These are phyloP conservation scores for Lordiphosa collinella DNA, from an alignment of 1,140 invertebrate species.

Conservation along the genomic window DNA sequence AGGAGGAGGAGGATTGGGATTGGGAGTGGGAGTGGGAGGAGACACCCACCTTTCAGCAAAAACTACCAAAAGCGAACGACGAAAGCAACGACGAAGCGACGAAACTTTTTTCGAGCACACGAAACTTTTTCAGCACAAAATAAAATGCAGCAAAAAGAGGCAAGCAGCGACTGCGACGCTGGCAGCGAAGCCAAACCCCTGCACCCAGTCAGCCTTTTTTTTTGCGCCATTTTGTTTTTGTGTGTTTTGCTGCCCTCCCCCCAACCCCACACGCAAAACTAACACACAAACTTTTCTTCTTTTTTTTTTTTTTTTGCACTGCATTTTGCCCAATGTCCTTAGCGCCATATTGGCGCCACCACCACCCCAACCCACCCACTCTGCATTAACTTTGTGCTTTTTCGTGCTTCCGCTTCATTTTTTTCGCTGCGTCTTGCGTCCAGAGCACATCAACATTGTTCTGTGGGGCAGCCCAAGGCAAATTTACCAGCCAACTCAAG, in stretches of 20 bases:
- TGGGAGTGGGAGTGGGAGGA: too few relatives aligned
- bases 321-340: slow-evolving; percentile 76
- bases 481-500: slow-evolving; percentile 26
- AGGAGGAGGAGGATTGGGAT: too few relatives aligned
- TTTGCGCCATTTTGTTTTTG: slow-evolving; percentile 75
- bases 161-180: slow-evolving; percentile 42
- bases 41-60: slow-evolving; percentile 41
- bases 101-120: slow-evolving; percentile 79
- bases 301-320: too few relatives aligned
- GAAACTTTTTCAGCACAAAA: slow-evolving; percentile 79
- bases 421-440: slow-evolving; percentile 48
- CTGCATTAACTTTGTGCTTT: slow-evolving; percentile 72
- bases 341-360: slow-evolving; percentile 60
- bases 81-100: slow-evolving; percentile 59
- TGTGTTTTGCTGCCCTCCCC: slow-evolving; percentile 62
- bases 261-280: slow-evolving; percentile 16
- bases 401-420: slow-evolving; percentile 75
- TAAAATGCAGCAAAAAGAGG: slow-evolving; percentile 69
- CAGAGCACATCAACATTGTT: slow-evolving; percentile 29
- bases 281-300: slow-evolving; percentile 19
- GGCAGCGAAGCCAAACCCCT: slow-evolving; percentile 20
- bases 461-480: slow-evolving; percentile 31
- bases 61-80: slow-evolving; percentile 58
- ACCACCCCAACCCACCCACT: slow-evolving; percentile 19
- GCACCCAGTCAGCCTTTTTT: slow-evolving; percentile 36